A percentile compares a stretch with the other conserved stretches of the same genome.
These are phyloP conservation scores for Sylvilagus floridanus DNA, from an alignment of 2,797 vertebrate species.

Conservation along the genomic window DNA sequence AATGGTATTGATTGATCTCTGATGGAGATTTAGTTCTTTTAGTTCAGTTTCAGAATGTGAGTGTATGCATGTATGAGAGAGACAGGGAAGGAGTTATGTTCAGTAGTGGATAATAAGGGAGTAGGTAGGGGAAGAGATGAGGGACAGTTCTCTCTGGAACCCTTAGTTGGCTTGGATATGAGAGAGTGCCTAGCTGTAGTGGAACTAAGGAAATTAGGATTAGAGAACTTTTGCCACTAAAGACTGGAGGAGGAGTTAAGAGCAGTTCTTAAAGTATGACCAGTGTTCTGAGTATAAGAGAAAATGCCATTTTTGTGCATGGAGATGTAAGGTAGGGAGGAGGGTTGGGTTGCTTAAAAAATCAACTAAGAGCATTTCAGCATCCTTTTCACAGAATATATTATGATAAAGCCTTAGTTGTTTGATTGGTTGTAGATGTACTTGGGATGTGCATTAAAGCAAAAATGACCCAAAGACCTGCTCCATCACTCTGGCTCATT, in stretches of 20 bases:
- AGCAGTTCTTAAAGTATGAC: neutral
- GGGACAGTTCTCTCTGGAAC: neutral
- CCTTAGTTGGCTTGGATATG: neutral
- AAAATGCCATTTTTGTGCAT: neutral
- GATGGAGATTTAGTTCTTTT: constrained; percentile 62
- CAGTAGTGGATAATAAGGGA: neutral
- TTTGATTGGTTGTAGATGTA: neutral
- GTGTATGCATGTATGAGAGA: neutral
- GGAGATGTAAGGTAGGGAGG: neutral
- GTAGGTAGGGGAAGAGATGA: neutral
- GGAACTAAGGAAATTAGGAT: neutral
- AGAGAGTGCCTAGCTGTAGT: neutral
- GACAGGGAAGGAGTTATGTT: neutral
- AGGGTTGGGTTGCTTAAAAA: constrained; percentile 44
- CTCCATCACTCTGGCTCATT: neutral
- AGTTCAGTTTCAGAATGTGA: constrained; percentile 25
- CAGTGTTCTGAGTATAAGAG: neutral
- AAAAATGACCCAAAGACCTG: neutral
- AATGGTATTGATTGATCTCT: constrained; percentile 70
- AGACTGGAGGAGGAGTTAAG: neutral
- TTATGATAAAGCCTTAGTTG: neutral
- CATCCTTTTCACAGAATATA: constrained; percentile 35
- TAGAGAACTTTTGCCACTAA: neutral
- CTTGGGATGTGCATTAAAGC: neutral
- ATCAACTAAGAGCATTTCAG: constrained; percentile 38